phyloP scores from a whole-genome alignment of 2,797 vertebrate species.

The Sciurus carolinensis region DNA sequence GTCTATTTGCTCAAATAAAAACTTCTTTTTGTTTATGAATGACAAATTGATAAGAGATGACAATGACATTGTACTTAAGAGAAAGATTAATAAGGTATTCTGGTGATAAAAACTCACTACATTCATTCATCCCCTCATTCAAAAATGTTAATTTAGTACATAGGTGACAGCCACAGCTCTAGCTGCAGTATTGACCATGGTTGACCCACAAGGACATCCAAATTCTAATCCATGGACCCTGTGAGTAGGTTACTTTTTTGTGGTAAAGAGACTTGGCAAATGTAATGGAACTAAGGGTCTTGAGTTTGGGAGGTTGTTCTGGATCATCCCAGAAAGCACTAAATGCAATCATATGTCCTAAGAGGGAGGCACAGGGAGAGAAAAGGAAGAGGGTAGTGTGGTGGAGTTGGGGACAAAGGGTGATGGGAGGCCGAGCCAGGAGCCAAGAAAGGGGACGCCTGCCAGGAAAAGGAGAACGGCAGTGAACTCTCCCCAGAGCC shows the following conservation, averaged over 20 bases:
- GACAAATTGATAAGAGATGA: not conserved
- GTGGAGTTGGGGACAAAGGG: not conserved
- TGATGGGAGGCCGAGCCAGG: not conserved
- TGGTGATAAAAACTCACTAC: not conserved
- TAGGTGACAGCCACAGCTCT: not conserved
- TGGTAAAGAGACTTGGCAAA: not conserved
- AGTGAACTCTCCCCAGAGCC: no score
- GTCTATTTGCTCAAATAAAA: not conserved
- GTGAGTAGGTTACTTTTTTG: not conserved
- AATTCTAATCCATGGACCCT: not conserved
- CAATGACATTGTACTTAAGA: not conserved
- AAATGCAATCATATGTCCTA: not conserved
- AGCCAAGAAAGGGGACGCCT: not conserved
- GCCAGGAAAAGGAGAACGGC: not conserved
- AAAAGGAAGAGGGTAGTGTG: not conserved
- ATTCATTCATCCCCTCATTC: not conserved
- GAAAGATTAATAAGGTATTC: not conserved
- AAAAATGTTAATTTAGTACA: not conserved
- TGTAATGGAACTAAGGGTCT: not conserved
- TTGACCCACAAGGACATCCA: not conserved
- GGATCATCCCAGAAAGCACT: not conserved
- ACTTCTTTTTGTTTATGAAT: constrained; percentile 38
- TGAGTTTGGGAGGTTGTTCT: not conserved
- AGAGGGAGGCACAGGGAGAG: not conserved
- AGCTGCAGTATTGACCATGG: not conserved